These are phyloP conservation scores for Tricholaema leucomelas DNA, from an alignment of 2,113 vertebrate species.

Conservation along the genomic window DNA sequence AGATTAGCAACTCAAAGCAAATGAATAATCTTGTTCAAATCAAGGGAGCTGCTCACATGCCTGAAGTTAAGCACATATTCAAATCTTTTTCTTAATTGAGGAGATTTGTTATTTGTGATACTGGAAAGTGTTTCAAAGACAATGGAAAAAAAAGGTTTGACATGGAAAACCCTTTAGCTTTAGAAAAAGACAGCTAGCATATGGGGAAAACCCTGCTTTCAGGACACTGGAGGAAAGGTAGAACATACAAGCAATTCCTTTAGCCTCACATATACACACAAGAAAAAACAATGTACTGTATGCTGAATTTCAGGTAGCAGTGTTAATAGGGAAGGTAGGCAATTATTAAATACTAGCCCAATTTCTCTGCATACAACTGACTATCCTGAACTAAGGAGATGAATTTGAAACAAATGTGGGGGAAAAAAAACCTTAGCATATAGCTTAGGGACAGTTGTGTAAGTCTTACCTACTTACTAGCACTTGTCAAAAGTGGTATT, in stretches of 20 bases:
- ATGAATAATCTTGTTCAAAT: slow-evolving; percentile 47
- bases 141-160: slow-evolving; percentile 29
- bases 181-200: background rate
- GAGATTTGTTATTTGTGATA: slow-evolving; percentile 53
- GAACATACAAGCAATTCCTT: background rate
- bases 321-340: background rate
- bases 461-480: background rate
- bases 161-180: background rate
- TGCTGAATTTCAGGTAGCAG: background rate
- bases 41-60: background rate
- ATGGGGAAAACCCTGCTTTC: background rate
- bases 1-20: slow-evolving; percentile 21
- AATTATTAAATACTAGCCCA: background rate
- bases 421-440: background rate
- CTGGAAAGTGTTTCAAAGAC: slow-evolving; percentile 46
- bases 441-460: background rate
- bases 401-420: background rate
- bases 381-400: background rate
- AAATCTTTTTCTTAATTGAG: background rate
- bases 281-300: background rate
- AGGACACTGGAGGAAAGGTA: background rate
- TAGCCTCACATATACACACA: background rate
- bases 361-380: background rate
- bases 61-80: background rate
- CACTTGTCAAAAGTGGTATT: background rate